phyloP scores from a whole-genome alignment of 2,888 invertebrate species.

The Macrosoma leucophasiata region DNA sequence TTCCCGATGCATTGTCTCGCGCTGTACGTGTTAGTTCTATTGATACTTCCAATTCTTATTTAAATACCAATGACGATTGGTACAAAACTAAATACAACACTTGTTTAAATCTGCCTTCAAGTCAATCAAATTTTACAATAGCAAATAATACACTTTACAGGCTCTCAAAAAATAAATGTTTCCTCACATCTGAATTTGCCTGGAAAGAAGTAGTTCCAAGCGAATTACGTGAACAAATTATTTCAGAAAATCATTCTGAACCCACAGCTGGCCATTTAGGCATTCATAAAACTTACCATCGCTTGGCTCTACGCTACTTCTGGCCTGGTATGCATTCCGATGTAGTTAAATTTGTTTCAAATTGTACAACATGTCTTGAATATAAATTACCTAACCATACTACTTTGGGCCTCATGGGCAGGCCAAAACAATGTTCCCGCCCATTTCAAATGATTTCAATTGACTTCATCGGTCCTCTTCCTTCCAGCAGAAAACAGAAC shows the following conservation, averaged over 20 bases:
- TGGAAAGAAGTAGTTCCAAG: constrained; percentile 26
- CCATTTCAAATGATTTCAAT: constrained; percentile 22
- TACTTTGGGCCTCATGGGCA: constrained; percentile 23
- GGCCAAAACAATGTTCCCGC: constrained; percentile 21
- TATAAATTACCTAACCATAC: constrained; percentile 19
- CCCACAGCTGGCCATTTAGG: constrained; percentile 18
- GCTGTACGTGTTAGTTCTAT: constrained; percentile 12
- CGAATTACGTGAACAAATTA: constrained; percentile 11
- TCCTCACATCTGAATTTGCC: constrained; percentile 19
- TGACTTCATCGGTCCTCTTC: constrained; percentile 23
- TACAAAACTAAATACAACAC: constrained; percentile 21
- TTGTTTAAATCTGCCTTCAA: constrained; percentile 13
- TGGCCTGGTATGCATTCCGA: constrained; percentile 17
- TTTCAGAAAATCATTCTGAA: constrained; percentile 15
- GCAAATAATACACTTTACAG: constrained; percentile 13
- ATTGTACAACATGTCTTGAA: constrained; percentile 10
- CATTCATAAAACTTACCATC: constrained; percentile 26
- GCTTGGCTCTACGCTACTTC: constrained; percentile 13
- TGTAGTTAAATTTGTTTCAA: constrained; percentile 6
- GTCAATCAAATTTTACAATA: constrained; percentile 10
- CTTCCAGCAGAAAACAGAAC: constrained; percentile 16
- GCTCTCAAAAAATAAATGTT: constrained; percentile 14
- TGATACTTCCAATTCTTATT: neutral
- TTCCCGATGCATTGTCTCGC: constrained; percentile 26
- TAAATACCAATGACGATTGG: constrained; percentile 19